phyloP scores from a whole-genome alignment of 2,888 invertebrate genomes.

The Brachypalpus laphriformis region DNA sequence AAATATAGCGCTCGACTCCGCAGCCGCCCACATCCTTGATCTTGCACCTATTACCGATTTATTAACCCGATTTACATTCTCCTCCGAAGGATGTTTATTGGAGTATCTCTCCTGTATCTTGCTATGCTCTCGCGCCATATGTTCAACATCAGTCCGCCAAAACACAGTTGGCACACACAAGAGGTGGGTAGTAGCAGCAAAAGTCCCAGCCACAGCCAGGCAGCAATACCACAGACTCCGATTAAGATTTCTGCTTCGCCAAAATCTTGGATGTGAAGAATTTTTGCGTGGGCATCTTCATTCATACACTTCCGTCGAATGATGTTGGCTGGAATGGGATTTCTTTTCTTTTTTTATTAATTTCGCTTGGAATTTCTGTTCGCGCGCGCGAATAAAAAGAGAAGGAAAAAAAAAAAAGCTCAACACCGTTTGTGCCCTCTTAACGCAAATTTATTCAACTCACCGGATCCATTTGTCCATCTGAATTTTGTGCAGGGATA shows the following conservation, averaged over 20 bases:
- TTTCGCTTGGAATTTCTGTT: slow-evolving; percentile 12
- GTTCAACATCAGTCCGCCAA: slow-evolving; percentile 25
- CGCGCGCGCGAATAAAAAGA: background rate
- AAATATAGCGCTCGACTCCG: slow-evolving; percentile 21
- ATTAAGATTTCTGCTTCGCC: slow-evolving; percentile 11
- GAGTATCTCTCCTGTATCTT: slow-evolving; percentile 21
- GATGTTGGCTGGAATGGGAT: slow-evolving; percentile 28
- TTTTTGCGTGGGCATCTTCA: slow-evolving; percentile 57
- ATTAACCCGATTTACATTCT: slow-evolving; percentile 49
- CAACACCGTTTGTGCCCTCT: background rate
- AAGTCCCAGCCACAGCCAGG: background rate
- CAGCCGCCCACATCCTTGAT: slow-evolving; percentile 66
- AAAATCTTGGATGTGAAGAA: slow-evolving; percentile 32
- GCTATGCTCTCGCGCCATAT: slow-evolving; percentile 41
- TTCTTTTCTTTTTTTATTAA: no score
- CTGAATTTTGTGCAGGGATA: background rate
- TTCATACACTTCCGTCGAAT: slow-evolving; percentile 54
- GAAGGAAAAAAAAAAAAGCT: background rate
- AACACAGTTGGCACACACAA: slow-evolving; percentile 1
- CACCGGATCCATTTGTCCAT: slow-evolving; percentile 41
- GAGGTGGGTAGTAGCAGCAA: slow-evolving; percentile 23
- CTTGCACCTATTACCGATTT: slow-evolving; percentile 57
- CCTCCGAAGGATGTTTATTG: slow-evolving; percentile 40
- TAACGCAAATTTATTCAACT: slow-evolving; percentile 34
- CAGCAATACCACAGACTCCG: background rate